A percentile compares a stretch with the other conserved stretches of the same genome.
phyloP scores from a whole-genome alignment of 1,140 invertebrate genomes.

The Heliconius eleuchia region DNA sequence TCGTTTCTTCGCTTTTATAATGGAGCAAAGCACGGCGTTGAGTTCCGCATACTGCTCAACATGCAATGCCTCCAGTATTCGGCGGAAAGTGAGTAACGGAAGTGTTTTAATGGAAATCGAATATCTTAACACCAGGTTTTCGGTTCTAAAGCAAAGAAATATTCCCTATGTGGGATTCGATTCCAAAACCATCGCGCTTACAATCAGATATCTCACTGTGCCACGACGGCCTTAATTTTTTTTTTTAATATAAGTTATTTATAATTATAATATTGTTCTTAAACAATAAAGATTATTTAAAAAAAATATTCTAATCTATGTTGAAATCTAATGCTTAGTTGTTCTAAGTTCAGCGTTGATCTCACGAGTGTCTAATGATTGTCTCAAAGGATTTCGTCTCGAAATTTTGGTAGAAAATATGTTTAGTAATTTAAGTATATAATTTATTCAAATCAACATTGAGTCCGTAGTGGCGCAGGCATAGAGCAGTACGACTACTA shows the following conservation, averaged over 20 bases:
- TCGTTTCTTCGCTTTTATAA: neutral
- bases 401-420: neutral
- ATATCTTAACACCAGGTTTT: too few relatives aligned
- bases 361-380: conserved; percentile 37
- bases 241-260: too few relatives aligned
- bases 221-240: neutral
- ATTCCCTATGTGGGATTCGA: too few relatives aligned
- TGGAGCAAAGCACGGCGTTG: neutral
- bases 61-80: too few relatives aligned
- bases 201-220: neutral
- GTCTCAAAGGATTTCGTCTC: conserved; percentile 13
- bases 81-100: too few relatives aligned
- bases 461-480: neutral
- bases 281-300: neutral
- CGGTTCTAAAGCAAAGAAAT: too few relatives aligned
- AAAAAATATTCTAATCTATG: neutral
- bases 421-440: neutral
- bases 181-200: neutral
- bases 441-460: conserved; percentile 1
- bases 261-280: too few relatives aligned
- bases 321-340: conserved; percentile 35
- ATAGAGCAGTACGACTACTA: too few relatives aligned
- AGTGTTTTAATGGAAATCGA: too few relatives aligned
- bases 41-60: neutral
- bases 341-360: conserved; percentile 36